phyloP scores from a whole-genome alignment of 1,140 invertebrate genomes.

The Listronotus bonariensis region DNA sequence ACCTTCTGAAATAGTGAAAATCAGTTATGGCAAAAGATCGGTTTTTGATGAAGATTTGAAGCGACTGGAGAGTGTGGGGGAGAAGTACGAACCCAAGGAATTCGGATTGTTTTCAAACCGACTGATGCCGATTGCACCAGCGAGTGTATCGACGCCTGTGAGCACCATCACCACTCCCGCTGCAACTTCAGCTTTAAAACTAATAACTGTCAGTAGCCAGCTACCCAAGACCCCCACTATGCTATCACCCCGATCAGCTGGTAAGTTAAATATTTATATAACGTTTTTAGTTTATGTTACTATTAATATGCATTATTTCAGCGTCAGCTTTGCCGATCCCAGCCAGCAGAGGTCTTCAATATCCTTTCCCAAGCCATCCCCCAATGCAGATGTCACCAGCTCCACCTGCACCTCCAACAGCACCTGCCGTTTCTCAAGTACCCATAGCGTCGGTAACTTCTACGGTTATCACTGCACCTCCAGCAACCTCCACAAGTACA shows the following conservation, averaged over 20 bases:
- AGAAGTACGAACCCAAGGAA: slow-evolving; percentile 81
- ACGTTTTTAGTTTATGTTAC: not conserved
- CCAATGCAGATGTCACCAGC: slow-evolving; percentile 56
- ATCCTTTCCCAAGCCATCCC: slow-evolving; percentile 80
- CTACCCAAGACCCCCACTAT: slow-evolving; percentile 47
- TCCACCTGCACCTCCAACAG: slow-evolving; percentile 36
- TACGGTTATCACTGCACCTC: slow-evolving; percentile 20
- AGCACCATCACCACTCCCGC: slow-evolving; percentile 20
- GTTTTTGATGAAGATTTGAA: slow-evolving; percentile 96
- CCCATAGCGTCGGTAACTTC: not conserved
- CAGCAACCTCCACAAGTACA: slow-evolving; percentile 35
- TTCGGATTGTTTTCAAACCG: slow-evolving; percentile 56
- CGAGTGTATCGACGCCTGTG: slow-evolving; percentile 15
- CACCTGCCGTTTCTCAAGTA: slow-evolving; percentile 26
- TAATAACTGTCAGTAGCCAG: slow-evolving; percentile 34
- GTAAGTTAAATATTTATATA: slow-evolving; percentile 31
- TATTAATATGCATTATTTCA: slow-evolving; percentile 19
- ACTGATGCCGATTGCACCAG: not conserved
- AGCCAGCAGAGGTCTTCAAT: slow-evolving; percentile 70
- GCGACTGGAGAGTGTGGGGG: slow-evolving; percentile 84
- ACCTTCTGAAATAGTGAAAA: slow-evolving; percentile 92
- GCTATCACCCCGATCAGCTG: slow-evolving; percentile 49
- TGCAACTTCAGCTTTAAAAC: slow-evolving; percentile 35
- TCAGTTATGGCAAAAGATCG: slow-evolving; percentile 88
- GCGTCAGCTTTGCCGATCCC: slow-evolving; percentile 42